Percentiles rank a stretch among this genome's conserved stretches.
phyloP scores from a whole-genome alignment of 2,888 invertebrate genomes.

The Arctia plantaginis region DNA sequence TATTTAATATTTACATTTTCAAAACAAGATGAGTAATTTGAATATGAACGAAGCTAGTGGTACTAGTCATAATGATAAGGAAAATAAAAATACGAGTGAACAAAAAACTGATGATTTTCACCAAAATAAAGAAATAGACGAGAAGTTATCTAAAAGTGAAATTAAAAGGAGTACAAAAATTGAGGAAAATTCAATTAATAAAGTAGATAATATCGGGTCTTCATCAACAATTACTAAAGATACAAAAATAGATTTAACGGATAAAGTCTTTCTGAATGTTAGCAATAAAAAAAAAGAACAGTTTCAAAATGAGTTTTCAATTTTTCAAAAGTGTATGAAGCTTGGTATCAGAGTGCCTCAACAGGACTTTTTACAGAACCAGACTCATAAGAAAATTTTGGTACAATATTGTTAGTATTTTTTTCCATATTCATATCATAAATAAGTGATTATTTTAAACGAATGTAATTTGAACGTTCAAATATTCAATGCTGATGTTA shows the following conservation, averaged over 20 bases:
- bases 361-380: neutral
- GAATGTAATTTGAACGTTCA: no score
- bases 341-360: neutral
- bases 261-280: neutral
- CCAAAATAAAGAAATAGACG: no score
- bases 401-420: constrained; percentile 15
- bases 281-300: neutral
- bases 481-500: neutral
- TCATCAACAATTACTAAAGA: neutral
- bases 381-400: neutral
- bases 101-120: neutral
- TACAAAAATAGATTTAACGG: constrained; percentile 6
- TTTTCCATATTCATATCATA: neutral
- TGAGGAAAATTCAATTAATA: neutral
- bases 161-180: neutral
- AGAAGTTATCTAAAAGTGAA: neutral
- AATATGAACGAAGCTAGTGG: neutral
- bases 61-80: neutral
- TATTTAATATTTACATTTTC: neutral
- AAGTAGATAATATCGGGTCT: neutral
- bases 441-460: neutral
- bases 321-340: neutral
- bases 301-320: neutral
- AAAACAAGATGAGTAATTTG: neutral
- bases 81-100: neutral